These are phyloP conservation scores for Trididemnum clinides DNA, from an alignment of 23 tunicate species.

Conservation along the genomic window DNA sequence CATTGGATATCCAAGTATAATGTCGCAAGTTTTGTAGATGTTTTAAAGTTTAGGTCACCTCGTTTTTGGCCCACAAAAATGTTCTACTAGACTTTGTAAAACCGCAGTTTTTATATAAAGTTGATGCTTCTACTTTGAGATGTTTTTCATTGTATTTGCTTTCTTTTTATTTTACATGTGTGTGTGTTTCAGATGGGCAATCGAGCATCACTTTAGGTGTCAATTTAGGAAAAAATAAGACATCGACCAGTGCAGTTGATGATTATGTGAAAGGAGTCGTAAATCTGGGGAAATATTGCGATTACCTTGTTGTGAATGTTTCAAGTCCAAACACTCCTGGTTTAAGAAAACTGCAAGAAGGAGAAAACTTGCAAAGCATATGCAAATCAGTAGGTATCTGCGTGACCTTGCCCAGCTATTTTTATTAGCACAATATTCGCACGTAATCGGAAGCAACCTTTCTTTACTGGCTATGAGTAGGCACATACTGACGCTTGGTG, in stretches of 20 bases:
- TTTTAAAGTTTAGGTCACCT: too few relatives aligned
- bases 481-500: too few relatives aligned
- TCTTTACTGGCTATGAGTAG: too few relatives aligned
- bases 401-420: background rate
- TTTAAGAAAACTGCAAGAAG: constrained; percentile 67
- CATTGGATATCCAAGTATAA: too few relatives aligned
- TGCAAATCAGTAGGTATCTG: constrained; percentile 32
- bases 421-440: too few relatives aligned
- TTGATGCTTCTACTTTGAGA: too few relatives aligned
- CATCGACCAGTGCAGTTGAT: constrained; percentile 31
- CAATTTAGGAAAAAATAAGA: constrained; percentile 90
- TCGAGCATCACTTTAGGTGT: constrained; percentile 54
- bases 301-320: constrained; percentile 90
- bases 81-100: too few relatives aligned
- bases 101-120: too few relatives aligned
- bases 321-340: constrained; percentile 97
- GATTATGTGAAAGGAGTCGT: constrained; percentile 74
- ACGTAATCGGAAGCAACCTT: too few relatives aligned
- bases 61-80: too few relatives aligned
- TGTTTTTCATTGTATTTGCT: too few relatives aligned
- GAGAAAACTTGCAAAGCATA: constrained; percentile 28
- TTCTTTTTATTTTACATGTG: background rate
- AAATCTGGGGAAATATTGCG: constrained; percentile 66
- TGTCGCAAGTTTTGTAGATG: too few relatives aligned
- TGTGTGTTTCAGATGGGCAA: background rate